Evolutionary conservation across 2,113 vertebrate species (phyloP), one percentile per base, ranked within the genome.

Genomic region (Mus spicilegus): DNA sequence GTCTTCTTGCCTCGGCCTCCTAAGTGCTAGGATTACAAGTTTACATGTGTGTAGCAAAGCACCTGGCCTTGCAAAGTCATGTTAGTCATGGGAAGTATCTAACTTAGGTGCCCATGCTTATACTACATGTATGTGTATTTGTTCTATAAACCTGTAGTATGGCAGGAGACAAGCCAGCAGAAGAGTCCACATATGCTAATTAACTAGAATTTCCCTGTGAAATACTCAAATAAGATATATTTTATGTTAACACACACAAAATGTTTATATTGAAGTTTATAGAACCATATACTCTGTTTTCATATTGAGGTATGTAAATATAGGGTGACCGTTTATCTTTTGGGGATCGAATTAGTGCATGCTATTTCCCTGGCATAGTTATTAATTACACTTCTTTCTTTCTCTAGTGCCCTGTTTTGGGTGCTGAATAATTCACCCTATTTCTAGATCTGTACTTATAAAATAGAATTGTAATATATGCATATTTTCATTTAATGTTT

Each of bases 371-470:
- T 76, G 42, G 51, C n/a, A 77, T 46, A 46, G 5, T 67, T 61
- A 49, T 67, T 67, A 46, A 2, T 67, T 39, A 8, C 3, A 87
- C 28, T 7, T 42, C 20, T 93, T 67, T 85, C 17, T 67, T 30
- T 69, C 54, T 88, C 77, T 76, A 10, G 33, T 65, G 22, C 67
- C 58, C 87, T 75, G 1, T 94, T 94, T 85, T 76, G 63, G 42
- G 61, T 95, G 13, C 24, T 24, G 30, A 96, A 86, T 93, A 91
- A 36, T 89, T 93, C 39, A 76, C 12, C n/a, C 9, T 93, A 24
- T n/a, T 90, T 58, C 78, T 85, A 33, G 85, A 70, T 39, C 12
- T 56, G 39, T 76, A n/a, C 19, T 82, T 95, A 72, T 36, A 94
- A 92, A 88, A 70, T 54, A 75, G 84, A 81, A 46, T n/a, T 84